phyloP scores from a whole-genome alignment of 2,797 vertebrate species.

The Enteromius mattozi region DNA sequence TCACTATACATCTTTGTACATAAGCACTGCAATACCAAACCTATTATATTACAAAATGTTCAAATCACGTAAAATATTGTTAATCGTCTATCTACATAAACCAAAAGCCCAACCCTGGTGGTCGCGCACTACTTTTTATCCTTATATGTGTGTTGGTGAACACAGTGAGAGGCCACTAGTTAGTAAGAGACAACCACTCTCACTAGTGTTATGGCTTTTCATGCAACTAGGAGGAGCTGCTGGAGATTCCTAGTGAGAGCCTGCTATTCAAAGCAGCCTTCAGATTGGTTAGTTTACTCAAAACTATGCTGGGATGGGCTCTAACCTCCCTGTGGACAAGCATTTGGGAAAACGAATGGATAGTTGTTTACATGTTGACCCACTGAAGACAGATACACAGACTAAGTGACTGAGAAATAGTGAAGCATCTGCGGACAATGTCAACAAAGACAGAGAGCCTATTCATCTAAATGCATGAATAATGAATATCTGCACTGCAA shows the following conservation, averaged over 20 bases:
- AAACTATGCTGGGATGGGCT: not conserved
- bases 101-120: not conserved
- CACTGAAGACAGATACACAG: not conserved
- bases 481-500: not conserved
- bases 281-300: not conserved
- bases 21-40: not conserved
- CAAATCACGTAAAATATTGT: not conserved
- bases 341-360: not conserved
- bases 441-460: not conserved
- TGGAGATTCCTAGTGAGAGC: not conserved
- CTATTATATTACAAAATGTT: not conserved
- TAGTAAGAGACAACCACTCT: not conserved
- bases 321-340: not conserved
- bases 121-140: not conserved
- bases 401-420: not conserved
- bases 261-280: not conserved
- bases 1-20: conserved; percentile 57
- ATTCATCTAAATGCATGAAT: not conserved
- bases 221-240: not conserved
- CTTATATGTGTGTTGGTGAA: not conserved
- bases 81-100: not conserved
- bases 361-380: not conserved
- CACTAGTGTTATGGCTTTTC: not conserved
- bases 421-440: not conserved
- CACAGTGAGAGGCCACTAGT: not conserved